Base-by-base conservation (phyloP, 1,140 invertebrate species). In the Drosophila saltans region DNA sequence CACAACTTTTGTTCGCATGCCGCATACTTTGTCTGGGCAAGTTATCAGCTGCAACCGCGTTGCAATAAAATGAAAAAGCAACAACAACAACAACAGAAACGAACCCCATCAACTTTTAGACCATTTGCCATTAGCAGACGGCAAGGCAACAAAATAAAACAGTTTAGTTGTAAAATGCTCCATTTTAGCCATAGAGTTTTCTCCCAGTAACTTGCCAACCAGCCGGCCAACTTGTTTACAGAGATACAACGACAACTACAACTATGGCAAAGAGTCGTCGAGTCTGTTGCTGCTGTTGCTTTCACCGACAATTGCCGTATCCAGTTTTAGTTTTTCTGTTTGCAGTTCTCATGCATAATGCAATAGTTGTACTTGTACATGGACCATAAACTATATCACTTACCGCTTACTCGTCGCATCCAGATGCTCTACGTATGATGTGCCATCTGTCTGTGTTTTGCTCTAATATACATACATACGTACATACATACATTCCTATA, bases 341-440 rank as follows among this genome's bases (percentile, higher is more conserved):
- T 59, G 82, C 81, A 85, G 55, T 75, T 68, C 75, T 88, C 84
- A 83, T 86, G 83, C 76, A 86, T 83, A 83, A 86, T 86, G 76
- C 79, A 86, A 40, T 66, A 28, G 41, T 56, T 57, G 66, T 65
- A 71, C 75, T 56, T 57, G 66, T 65, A 71, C 75, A 70, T 70
- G 76, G 66, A 56, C 67, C 45, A 75, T 72, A 63, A 85, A 63
- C 75, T 72, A 88, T 86, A 78, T 88, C 69, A 72, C 55, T 81
- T 73, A 76, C 66, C 74, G 80, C 64, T 76, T 81, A 69, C 66
- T 66, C 70, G 45, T 43, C 78, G 41, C 39, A 45, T 69, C 57
- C 75, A 59, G 82, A 73, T 76, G 71, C 43, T 26, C 11, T 26
- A 74, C 60, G 66, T 64, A 58, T 28, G 52, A 60, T 43, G 48